Evolutionary conservation across 2,113 vertebrate species (phyloP).

Genomic region (Xiphophorus maculatus): DNA sequence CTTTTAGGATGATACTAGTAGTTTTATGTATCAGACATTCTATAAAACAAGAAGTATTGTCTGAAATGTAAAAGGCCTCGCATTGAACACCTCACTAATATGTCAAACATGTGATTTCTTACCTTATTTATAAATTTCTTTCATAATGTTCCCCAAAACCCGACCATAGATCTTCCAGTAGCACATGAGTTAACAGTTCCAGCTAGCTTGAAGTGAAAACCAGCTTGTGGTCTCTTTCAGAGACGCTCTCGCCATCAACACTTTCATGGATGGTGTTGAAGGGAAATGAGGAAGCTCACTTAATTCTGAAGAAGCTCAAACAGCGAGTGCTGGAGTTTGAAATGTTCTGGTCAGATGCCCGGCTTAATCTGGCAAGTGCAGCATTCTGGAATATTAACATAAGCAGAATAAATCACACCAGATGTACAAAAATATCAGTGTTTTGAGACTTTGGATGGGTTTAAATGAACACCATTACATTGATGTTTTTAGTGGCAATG

Average conservation of each 20-base stretch:
- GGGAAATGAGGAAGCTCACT: conserved; percentile 2
- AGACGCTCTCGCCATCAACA: neutral
- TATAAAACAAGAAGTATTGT: neutral
- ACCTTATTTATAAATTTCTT: neutral
- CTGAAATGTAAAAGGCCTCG: neutral
- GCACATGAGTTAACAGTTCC: conserved; percentile 4
- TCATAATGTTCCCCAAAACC: neutral
- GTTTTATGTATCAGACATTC: neutral
- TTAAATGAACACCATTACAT: neutral
- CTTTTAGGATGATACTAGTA: neutral
- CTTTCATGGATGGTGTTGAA: neutral
- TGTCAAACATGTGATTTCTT: neutral
- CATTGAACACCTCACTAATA: neutral
- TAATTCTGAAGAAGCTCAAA: conserved; percentile 7
- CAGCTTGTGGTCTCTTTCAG: neutral
- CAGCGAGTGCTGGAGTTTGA: conserved; percentile 14
- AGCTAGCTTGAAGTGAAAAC: neutral
- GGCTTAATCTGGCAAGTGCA: conserved; percentile 26
- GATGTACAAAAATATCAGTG: conserved; percentile 1
- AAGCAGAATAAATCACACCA: conserved; percentile 8
- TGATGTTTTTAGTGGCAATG: neutral
- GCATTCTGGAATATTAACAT: conserved; percentile 23
- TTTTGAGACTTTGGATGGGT: neutral
- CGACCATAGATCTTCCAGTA: neutral
- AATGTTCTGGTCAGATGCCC: conserved; percentile 26